Evolutionary conservation across 53 echinoderm and acorn worm species (phyloP), one percentile per base, ranked within the genome.

Genomic region (Paracentrotus lividus): DNA sequence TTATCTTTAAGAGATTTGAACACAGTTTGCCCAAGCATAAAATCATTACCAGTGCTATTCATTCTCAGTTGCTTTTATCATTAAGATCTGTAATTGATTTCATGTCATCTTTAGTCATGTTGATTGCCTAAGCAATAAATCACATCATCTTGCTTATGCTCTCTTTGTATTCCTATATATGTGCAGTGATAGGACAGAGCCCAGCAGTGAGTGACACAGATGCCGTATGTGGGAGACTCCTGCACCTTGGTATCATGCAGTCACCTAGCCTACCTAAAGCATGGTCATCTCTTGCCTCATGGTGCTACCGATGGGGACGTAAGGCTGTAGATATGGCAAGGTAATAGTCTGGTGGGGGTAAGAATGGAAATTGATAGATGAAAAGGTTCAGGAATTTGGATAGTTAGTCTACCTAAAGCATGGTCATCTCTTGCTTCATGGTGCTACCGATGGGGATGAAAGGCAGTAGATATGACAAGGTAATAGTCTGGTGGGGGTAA

Each of bases 281-380:
- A 23, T 98, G 98, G 98, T 95, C 98, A 55, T 94, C 98, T 20
- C 95, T 98, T 26, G 98, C 98, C n/a, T 96, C 97, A 8, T 98
- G 98, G 98, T 98, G 98, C 94, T 98, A 98, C 86, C 91, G 97
- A 40, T 98, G 98, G 98, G 98, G 98, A 45, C 88, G 98, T 4
- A 98, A 98, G 94, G 97, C 98, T 88, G 98, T 98, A 9, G 98
- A 98, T 84, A 94, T 97, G 85, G 97, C 98, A 51, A 97, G 97
- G 98, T 98, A 92, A 69, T 0, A 32, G 61, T 42, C 24, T n/a
- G 4, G n/a, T 49, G 4, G 27, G 49, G 44, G 24, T 23, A 16
- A 77, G 21, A 31, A 47, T 4, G 42, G 51, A 13, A 3, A 0
- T 14, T 13, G 49, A 45, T 84, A 0, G 16, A 57, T 0, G 21